Evolutionary conservation across 2,888 invertebrate genomes (phyloP).

Genomic region (Eupithecia abbreviata): DNA sequence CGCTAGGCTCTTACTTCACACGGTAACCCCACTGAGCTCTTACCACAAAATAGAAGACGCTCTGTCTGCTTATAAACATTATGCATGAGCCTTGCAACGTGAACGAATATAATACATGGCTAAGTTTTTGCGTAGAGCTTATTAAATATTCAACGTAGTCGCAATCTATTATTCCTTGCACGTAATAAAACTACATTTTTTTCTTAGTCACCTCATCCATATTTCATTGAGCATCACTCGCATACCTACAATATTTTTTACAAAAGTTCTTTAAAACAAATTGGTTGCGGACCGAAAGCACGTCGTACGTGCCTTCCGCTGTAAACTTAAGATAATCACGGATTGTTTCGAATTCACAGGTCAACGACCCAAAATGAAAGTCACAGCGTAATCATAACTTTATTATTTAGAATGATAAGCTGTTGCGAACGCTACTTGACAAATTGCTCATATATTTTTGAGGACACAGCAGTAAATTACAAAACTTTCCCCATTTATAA

Average conservation of each 20-base stretch:
- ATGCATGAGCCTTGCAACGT: neutral
- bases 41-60: slow-evolving; percentile 3
- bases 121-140: neutral
- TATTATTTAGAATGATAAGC: slow-evolving; percentile 12
- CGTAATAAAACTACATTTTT: slow-evolving; percentile 17
- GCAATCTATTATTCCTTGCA: slow-evolving; percentile 14
- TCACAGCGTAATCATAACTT: slow-evolving; percentile 11
- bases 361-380: slow-evolving; percentile 30
- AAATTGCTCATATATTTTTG: slow-evolving; percentile 13
- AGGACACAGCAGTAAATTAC: slow-evolving; percentile 1
- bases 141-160: slow-evolving; percentile 5
- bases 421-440: neutral
- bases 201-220: slow-evolving; percentile 24
- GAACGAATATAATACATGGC: neutral
- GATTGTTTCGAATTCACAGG: slow-evolving; percentile 61
- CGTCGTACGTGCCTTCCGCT: slow-evolving; percentile 73
- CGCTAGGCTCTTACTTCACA: slow-evolving; percentile 8
- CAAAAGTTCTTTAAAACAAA: slow-evolving; percentile 24
- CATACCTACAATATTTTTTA: slow-evolving; percentile 17
- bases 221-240: slow-evolving; percentile 20
- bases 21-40: neutral
- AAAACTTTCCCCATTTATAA: slow-evolving; percentile 26
- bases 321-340: slow-evolving; percentile 59
- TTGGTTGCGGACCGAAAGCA: slow-evolving; percentile 47
- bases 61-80: neutral